Conservation (phyloP, 2,888 invertebrate species). For the Synanthedon andrenaeformis region DNA sequence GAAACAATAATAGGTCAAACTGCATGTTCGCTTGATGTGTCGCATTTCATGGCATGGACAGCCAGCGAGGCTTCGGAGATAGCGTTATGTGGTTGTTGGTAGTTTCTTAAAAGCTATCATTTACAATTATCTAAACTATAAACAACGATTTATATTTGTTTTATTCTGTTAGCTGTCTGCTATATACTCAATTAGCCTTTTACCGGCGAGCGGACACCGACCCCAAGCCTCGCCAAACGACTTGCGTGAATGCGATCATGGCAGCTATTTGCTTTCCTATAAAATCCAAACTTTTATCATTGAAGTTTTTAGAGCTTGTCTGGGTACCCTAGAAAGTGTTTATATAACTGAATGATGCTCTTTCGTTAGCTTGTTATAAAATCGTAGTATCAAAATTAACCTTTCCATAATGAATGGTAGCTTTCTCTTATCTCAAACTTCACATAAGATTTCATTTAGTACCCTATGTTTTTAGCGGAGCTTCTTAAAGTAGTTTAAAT, state of each 20-base stretch:
- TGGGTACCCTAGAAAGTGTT: constrained; percentile 25
- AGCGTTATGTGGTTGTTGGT: constrained; percentile 21
- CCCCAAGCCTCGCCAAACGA: constrained; percentile 72
- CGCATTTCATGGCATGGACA: constrained; percentile 62
- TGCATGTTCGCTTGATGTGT: constrained; percentile 68
- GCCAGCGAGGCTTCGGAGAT: constrained; percentile 45
- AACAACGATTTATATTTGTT: constrained; percentile 17
- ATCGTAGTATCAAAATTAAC: constrained; percentile 54
- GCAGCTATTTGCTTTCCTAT: constrained; percentile 63
- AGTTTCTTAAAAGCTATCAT: constrained; percentile 12
- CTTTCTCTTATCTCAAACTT: constrained; percentile 63
- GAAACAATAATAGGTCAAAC: constrained; percentile 66
- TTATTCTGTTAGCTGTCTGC: constrained; percentile 26
- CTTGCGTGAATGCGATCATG: constrained; percentile 70
- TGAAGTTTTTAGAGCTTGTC: constrained; percentile 11
- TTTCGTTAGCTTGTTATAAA: constrained; percentile 34
- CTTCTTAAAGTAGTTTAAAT: constrained; percentile 19
- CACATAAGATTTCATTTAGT: constrained; percentile 25
- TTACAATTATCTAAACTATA: constrained; percentile 17
- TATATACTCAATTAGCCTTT: constrained; percentile 54
- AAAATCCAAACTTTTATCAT: constrained; percentile 21
- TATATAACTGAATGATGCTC: constrained; percentile 42
- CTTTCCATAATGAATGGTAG: constrained; percentile 57
- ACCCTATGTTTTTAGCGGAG: constrained; percentile 24
- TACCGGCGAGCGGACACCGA: constrained; percentile 76